phyloP scores from a whole-genome alignment of 2,888 invertebrate genomes.

The Bellardia bayeri region DNA sequence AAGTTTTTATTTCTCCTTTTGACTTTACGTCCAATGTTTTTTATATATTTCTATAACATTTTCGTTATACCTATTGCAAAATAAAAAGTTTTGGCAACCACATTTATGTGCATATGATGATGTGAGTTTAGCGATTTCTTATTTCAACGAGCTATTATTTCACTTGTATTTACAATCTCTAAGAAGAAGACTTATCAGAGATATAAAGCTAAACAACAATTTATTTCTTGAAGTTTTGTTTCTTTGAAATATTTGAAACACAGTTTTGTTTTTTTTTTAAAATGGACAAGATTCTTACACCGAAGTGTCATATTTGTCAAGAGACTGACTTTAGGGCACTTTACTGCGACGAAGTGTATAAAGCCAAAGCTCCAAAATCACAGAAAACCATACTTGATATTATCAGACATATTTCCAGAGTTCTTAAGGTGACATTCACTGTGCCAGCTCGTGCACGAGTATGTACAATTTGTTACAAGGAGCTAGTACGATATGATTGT shows the following conservation, averaged over 20 bases:
- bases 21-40: too few species aligned
- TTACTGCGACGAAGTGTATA: conserved; percentile 69
- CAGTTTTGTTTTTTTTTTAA: neutral
- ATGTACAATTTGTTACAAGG: conserved; percentile 74
- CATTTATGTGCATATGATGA: conserved; percentile 3
- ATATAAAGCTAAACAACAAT: conserved; percentile 54
- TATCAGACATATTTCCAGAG: conserved; percentile 69
- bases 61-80: too few species aligned
- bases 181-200: conserved; percentile 40
- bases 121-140: conserved; percentile 24
- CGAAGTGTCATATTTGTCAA: conserved; percentile 69
- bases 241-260: conserved; percentile 1
- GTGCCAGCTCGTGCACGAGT: conserved; percentile 68
- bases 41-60: too few species aligned
- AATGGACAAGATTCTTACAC: conserved; percentile 61
- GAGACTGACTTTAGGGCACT: conserved; percentile 55
- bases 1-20: too few species aligned
- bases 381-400: conserved; percentile 71
- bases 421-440: conserved; percentile 68
- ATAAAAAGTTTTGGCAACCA: neutral
- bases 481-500: conserved; percentile 74
- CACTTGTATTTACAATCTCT: neutral
- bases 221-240: neutral
- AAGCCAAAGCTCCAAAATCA: conserved; percentile 67
- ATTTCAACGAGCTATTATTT: neutral